phyloP scores from a whole-genome alignment of 2,888 invertebrate species.

The Pristionchus maxplancki region DNA sequence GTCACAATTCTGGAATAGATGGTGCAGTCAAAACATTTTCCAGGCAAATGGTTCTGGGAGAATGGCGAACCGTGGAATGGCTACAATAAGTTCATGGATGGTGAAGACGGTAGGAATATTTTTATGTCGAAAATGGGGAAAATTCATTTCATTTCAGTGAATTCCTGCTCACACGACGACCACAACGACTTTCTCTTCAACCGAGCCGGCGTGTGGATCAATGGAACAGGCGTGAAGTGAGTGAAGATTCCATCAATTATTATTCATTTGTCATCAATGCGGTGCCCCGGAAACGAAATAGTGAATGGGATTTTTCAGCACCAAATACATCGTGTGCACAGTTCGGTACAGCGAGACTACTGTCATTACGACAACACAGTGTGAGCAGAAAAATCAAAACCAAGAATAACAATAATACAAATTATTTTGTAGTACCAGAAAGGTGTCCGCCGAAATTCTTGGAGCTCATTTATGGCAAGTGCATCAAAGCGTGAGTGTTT shows the following conservation, averaged over 20 bases:
- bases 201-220: neutral
- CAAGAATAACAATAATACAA: no score
- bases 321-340: neutral
- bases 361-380: neutral
- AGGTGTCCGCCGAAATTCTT: constrained; percentile 3
- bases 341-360: neutral
- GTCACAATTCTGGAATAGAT: no score
- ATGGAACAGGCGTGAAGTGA: neutral
- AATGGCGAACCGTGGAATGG: neutral
- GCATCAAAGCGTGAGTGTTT: neutral
- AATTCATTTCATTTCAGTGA: neutral
- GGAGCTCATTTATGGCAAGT: neutral
- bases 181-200: neutral
- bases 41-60: neutral
- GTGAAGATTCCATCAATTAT: neutral
- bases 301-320: neutral
- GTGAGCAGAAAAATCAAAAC: no score
- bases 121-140: neutral
- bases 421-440: neutral
- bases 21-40: no score
- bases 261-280: no score
- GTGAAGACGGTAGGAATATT: neutral
- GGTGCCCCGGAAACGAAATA: no score
- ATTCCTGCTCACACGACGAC: neutral
- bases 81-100: neutral